Evolutionary conservation across 2,113 vertebrate genomes (phyloP).

Genomic region (Cyprinus carpio): DNA sequence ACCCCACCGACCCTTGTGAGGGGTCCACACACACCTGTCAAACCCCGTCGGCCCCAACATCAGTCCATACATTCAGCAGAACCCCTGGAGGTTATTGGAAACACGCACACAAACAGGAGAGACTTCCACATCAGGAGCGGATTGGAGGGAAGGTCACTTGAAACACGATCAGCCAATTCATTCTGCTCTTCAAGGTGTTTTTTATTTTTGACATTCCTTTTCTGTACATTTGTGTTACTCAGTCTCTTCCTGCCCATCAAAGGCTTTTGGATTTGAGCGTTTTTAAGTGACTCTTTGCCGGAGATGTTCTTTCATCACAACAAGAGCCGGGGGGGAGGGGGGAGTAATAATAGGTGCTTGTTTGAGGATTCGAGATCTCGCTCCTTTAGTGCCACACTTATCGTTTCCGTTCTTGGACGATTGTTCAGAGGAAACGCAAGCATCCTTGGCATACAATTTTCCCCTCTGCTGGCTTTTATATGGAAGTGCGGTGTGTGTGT

Average conservation of each 20-base stretch:
- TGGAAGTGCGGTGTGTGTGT: conserved; percentile 56
- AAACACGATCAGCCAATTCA: conserved; percentile 28
- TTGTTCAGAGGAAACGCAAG: not conserved
- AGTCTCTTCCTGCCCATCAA: conserved; percentile 51
- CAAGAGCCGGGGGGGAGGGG: not conserved
- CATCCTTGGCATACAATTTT: conserved; percentile 62
- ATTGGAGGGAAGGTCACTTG: conserved; percentile 28
- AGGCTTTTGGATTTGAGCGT: not conserved
- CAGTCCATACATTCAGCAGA: conserved; percentile 45
- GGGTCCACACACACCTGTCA: conserved; percentile 53
- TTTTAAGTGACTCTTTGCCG: conserved; percentile 9
- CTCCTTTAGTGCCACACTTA: not conserved
- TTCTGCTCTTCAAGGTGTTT: not conserved
- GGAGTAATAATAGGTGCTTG: not conserved
- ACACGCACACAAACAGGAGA: conserved; percentile 28
- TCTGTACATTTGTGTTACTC: not conserved
- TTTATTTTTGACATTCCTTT: not conserved
- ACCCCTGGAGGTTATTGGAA: conserved; percentile 49
- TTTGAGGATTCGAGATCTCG: not conserved
- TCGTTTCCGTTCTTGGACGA: not conserved
- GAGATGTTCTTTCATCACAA: conserved; percentile 17
- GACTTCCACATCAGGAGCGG: conserved; percentile 30
- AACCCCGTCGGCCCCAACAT: conserved; percentile 41
- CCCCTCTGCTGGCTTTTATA: conserved; percentile 72
- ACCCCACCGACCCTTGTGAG: conserved; percentile 24